These are phyloP conservation scores for Pristiophorus japonicus DNA, from an alignment of 2,113 vertebrate genomes.

Conservation along the genomic window DNA sequence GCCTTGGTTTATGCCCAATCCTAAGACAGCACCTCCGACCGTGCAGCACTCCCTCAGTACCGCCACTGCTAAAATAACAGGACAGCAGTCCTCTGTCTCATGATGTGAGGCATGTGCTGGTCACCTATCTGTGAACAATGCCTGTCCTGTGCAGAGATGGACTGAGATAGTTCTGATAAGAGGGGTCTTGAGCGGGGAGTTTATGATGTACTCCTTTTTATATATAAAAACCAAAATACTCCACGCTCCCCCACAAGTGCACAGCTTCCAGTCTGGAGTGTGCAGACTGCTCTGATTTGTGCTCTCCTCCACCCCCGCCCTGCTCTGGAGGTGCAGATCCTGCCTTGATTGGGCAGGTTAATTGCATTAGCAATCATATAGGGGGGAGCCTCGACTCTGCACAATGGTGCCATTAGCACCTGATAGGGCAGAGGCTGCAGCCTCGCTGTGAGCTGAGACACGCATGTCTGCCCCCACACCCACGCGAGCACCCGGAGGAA, in stretches of 20 bases:
- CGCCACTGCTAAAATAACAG: not conserved
- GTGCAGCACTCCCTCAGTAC: not conserved
- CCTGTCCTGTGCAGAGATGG: not conserved
- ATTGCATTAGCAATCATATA: not conserved
- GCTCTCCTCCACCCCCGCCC: not conserved
- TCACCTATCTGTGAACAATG: not conserved
- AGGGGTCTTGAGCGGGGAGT: not conserved
- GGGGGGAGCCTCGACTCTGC: not conserved
- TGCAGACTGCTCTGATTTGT: not conserved
- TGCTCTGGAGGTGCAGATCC: not conserved
- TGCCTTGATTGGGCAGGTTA: slow-evolving; percentile 22
- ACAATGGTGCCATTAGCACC: slow-evolving; percentile 6
- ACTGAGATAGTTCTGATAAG: slow-evolving; percentile 16
- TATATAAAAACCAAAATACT: not conserved
- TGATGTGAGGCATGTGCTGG: not conserved
- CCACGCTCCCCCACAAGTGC: not conserved
- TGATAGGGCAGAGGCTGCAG: not conserved
- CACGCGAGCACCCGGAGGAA: not conserved
- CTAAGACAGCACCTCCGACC: not conserved
- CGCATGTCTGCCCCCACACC: not conserved
- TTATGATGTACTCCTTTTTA: not conserved
- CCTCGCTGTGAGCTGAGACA: not conserved
- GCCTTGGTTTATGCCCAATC: not conserved
- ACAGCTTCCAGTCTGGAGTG: not conserved
- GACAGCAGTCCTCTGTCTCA: not conserved